phyloP scores from a whole-genome alignment of 2,113 vertebrate genomes.

The Poeciliopsis turrubarensis region DNA sequence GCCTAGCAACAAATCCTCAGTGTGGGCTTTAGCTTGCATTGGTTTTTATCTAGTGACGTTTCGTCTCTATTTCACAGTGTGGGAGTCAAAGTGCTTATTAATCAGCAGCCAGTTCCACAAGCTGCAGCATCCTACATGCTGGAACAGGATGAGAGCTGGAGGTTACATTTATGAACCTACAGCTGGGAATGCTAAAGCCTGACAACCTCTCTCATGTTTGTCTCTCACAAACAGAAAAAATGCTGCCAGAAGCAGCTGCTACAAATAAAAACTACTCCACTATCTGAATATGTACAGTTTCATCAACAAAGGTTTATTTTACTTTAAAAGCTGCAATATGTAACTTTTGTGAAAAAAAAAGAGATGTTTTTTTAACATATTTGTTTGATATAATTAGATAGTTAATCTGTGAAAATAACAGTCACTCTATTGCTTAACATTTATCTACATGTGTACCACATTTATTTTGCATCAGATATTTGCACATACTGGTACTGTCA shows the following conservation, averaged over 20 bases:
- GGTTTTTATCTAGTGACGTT: constrained; percentile 32
- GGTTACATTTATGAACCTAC: constrained; percentile 38
- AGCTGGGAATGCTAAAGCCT: constrained; percentile 26
- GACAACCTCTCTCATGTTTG: constrained; percentile 1
- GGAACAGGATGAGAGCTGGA: constrained; percentile 46
- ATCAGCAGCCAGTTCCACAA: constrained; percentile 57
- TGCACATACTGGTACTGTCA: not conserved
- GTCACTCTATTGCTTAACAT: not conserved
- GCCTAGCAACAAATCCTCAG: constrained; percentile 38
- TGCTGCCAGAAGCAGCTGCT: constrained; percentile 28
- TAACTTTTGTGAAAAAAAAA: too few relatives aligned
- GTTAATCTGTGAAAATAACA: not conserved
- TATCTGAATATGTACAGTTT: not conserved
- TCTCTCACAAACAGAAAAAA: constrained; percentile 4
- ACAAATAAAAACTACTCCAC: not conserved
- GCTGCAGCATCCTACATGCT: constrained; percentile 52
- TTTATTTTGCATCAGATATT: not conserved
- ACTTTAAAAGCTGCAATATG: too few relatives aligned
- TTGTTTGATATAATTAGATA: too few relatives aligned
- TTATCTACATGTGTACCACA: not conserved
- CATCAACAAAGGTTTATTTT: not conserved
- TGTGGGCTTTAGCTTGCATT: constrained; percentile 29
- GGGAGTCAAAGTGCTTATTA: constrained; percentile 56
- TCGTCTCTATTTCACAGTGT: constrained; percentile 40
- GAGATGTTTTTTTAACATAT: too few relatives aligned